phyloP scores from a whole-genome alignment of 1,140 invertebrate species.

The Dendroctonus valens region DNA sequence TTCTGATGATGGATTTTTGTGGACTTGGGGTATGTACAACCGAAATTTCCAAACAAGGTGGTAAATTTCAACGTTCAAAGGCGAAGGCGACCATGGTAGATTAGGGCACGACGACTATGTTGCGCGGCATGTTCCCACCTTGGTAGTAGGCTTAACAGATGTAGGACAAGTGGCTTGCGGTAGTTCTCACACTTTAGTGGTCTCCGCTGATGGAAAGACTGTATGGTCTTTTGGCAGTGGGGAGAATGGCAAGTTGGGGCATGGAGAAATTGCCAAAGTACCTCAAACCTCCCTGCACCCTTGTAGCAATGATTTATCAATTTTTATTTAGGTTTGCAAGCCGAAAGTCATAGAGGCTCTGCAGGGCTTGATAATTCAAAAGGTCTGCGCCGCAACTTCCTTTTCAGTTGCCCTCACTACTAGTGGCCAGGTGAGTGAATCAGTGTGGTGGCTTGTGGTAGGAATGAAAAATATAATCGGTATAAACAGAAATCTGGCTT shows the following conservation, averaged over 20 bases:
- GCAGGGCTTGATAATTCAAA: constrained; percentile 59
- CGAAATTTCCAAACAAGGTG: too few relatives aligned
- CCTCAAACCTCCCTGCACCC: not conserved
- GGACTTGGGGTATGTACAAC: constrained; percentile 53
- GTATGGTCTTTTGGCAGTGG: constrained; percentile 67
- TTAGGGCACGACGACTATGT: constrained; percentile 60
- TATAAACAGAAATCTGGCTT: too few relatives aligned
- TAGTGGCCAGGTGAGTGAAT: constrained; percentile 54
- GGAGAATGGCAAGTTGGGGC: constrained; percentile 63
- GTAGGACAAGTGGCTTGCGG: constrained; percentile 65
- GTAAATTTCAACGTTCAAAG: constrained; percentile 3
- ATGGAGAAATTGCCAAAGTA: constrained; percentile 57
- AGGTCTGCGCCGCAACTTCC: constrained; percentile 61
- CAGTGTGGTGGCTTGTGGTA: too few relatives aligned
- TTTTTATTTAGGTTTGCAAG: constrained; percentile 50
- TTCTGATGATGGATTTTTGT: constrained; percentile 57
- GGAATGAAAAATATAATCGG: too few relatives aligned
- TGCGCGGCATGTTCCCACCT: constrained; percentile 57
- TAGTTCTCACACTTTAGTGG: constrained; percentile 62
- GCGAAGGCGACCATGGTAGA: constrained; percentile 64
- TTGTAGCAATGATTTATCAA: not conserved
- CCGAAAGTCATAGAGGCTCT: constrained; percentile 66
- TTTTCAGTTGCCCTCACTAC: constrained; percentile 63
- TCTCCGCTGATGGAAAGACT: constrained; percentile 62
- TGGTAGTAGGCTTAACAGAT: constrained; percentile 58